A percentile compares a stretch with the other conserved stretches of the same genome.
These are phyloP conservation scores for Artemia sinica DNA, from an alignment of 2,888 invertebrate species.

Conservation along the genomic window DNA sequence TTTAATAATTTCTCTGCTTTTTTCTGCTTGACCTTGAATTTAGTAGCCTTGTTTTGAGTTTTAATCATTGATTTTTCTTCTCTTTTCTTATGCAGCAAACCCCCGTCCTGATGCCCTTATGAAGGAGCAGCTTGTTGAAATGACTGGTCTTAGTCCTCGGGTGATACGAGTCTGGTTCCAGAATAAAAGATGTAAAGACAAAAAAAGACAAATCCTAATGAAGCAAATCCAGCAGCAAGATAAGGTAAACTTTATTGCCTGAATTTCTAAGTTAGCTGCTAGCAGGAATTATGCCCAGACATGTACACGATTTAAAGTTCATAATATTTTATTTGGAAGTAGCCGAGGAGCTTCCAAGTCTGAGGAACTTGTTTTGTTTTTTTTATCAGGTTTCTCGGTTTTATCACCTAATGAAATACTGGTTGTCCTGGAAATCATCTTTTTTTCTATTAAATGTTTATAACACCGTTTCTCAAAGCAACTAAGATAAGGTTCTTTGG, in stretches of 20 bases:
- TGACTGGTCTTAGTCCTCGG: constrained; percentile 90
- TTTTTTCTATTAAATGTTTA: too few relatives aligned
- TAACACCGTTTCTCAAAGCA: too few relatives aligned
- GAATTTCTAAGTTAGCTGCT: not conserved
- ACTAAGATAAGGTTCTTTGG: too few relatives aligned
- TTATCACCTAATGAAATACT: too few relatives aligned
- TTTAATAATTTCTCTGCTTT: too few relatives aligned
- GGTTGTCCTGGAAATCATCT: too few relatives aligned
- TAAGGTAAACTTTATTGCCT: constrained; percentile 47
- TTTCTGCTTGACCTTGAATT: too few relatives aligned
- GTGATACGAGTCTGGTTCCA: constrained; percentile 99
- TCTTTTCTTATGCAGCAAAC: constrained; percentile 47
- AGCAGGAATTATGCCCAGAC: constrained; percentile 15
- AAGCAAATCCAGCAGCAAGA: constrained; percentile 96
- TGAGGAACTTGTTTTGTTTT: too few relatives aligned
- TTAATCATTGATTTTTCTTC: not conserved
- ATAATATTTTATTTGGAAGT: too few relatives aligned
- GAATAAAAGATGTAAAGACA: constrained; percentile 93
- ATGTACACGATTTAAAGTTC: constrained; percentile 1
- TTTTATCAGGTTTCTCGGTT: too few relatives aligned
- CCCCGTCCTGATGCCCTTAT: constrained; percentile 95
- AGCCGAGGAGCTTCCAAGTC: not conserved
- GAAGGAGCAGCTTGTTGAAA: constrained; percentile 98
- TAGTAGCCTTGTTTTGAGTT: too few relatives aligned
- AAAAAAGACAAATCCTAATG: constrained; percentile 88